A percentile compares a stretch with the other conserved stretches of the same genome.
phyloP scores from a whole-genome alignment of 2,888 invertebrate genomes.

The Linnaemya vulpina region DNA sequence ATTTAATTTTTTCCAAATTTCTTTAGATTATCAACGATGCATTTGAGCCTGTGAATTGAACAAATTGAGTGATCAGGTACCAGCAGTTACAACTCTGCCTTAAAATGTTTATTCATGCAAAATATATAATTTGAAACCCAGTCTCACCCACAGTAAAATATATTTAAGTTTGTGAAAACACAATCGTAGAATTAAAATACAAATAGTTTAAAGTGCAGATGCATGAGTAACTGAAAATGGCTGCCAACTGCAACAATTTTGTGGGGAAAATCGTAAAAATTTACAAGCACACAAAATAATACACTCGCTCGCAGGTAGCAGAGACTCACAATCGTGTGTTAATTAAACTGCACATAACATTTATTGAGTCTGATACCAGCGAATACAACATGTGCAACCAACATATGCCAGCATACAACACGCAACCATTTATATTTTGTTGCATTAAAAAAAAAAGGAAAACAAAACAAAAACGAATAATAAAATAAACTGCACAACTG shows the following conservation, averaged over 20 bases:
- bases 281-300: neutral
- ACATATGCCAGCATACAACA: constrained; percentile 11
- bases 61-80: too few species aligned
- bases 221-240: neutral
- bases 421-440: neutral
- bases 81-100: too few species aligned
- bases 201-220: neutral
- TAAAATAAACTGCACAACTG: neutral
- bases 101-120: too few species aligned
- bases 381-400: neutral
- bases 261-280: neutral
- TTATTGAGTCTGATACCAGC: neutral
- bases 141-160: neutral
- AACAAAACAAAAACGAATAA: neutral
- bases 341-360: constrained; percentile 18
- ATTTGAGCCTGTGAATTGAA: too few species aligned
- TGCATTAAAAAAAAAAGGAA: neutral
- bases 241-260: neutral
- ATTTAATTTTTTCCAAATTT: too few species aligned
- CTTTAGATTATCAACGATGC: too few species aligned
- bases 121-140: too few species aligned
- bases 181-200: neutral
- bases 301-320: neutral
- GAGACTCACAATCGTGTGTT: constrained; percentile 6
- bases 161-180: neutral